phyloP scores from a whole-genome alignment of 1,140 invertebrate genomes.

The Lucilia sericata region DNA sequence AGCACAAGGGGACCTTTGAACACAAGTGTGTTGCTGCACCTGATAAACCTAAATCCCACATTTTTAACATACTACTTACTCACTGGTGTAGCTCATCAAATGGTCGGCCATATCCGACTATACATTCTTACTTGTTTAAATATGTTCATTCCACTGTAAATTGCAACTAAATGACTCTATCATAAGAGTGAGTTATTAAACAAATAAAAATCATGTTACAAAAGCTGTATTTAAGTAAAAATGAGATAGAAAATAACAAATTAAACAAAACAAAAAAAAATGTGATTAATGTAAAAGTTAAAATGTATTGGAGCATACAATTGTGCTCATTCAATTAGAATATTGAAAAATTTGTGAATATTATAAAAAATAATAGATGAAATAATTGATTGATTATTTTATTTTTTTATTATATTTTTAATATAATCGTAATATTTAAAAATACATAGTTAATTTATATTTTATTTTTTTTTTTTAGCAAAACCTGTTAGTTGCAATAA shows the following conservation, averaged over 20 bases:
- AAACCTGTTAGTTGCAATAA: conserved; percentile 1
- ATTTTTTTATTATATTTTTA: neutral
- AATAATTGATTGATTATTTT: neutral
- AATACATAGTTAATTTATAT: neutral
- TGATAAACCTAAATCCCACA: too few relatives aligned
- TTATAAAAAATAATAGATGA: too few relatives aligned
- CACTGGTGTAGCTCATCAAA: too few relatives aligned
- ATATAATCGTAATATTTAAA: too few relatives aligned
- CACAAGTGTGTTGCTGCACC: too few relatives aligned
- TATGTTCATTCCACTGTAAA: too few relatives aligned
- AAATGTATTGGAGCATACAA: conserved; percentile 4
- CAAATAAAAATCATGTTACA: neutral
- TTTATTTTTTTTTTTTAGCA: conserved; percentile 11
- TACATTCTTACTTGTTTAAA: too few relatives aligned
- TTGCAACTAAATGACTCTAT: neutral
- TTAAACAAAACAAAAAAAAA: neutral
- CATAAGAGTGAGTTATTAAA: neutral
- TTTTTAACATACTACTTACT: too few relatives aligned
- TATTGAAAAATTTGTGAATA: conserved; percentile 11
- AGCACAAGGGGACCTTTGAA: too few relatives aligned
- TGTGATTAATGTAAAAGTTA: neutral
- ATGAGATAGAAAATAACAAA: neutral
- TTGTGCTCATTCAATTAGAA: conserved; percentile 11
- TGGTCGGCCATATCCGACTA: too few relatives aligned
- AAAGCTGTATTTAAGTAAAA: neutral